phyloP scores from a whole-genome alignment of 2,113 vertebrate genomes.

The Bos taurus region DNA sequence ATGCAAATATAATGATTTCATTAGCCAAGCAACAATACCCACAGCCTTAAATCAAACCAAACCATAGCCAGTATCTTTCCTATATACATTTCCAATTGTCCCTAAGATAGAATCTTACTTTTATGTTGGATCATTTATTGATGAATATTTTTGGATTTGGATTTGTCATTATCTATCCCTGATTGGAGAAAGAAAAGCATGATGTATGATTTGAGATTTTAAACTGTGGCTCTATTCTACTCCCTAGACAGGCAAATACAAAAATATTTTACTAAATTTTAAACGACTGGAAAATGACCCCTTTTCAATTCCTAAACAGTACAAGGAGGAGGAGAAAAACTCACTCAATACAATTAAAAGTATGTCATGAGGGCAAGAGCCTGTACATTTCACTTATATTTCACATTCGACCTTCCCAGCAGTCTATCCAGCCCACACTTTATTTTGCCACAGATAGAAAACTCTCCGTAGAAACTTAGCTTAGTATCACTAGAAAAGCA shows the following conservation, averaged over 20 bases:
- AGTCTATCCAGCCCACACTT: constrained; percentile 32
- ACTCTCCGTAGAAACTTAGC: constrained; percentile 34
- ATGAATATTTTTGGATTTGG: constrained; percentile 39
- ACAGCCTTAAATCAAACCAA: constrained; percentile 46
- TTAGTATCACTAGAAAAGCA: constrained; percentile 14
- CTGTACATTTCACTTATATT: neutral
- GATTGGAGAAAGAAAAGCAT: constrained; percentile 36
- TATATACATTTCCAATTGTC: constrained; percentile 46
- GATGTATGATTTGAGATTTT: constrained; percentile 53
- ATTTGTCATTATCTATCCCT: constrained; percentile 39
- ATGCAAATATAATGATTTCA: constrained; percentile 82
- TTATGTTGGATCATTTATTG: neutral
- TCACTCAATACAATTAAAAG: neutral
- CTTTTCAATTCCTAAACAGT: neutral
- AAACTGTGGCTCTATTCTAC: constrained; percentile 46
- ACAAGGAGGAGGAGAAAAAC: fast-evolving
- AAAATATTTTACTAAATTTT: constrained; percentile 40
- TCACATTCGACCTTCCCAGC: neutral
- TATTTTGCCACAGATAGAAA: neutral
- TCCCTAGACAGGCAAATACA: constrained; percentile 28
- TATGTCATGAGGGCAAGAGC: neutral
- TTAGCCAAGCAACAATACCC: constrained; percentile 77
- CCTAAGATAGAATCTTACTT: neutral
- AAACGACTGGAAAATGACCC: neutral
- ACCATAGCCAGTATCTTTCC: constrained; percentile 14